Percentiles rank a stretch among this genome's conserved stretches.
Conservation (phyloP, 1,140 invertebrate species). For the Platorchestia sp. region DNA sequence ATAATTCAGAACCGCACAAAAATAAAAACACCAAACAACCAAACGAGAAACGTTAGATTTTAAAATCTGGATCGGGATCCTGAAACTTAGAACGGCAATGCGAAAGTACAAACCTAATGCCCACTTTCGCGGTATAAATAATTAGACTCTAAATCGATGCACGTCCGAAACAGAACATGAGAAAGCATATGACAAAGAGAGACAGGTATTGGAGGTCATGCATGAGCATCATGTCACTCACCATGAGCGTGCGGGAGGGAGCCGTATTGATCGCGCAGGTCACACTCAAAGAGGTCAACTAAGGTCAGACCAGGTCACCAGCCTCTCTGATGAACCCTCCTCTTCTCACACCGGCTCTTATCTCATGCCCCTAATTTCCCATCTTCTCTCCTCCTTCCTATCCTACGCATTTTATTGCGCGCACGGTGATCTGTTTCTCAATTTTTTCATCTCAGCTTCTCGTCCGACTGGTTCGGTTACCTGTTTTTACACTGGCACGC, state of each 20-base stretch:
- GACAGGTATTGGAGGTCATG: neutral
- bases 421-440: neutral
- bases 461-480: neutral
- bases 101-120: too few species aligned
- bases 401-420: too few species aligned
- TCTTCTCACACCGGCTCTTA: conserved; percentile 7
- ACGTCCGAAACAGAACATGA: neutral
- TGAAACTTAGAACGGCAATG: neutral
- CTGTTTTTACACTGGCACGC: neutral
- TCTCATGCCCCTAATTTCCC: neutral
- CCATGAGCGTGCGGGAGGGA: neutral
- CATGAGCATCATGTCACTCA: conserved; percentile 32
- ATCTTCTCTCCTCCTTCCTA: too few species aligned
- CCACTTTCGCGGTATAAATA: too few species aligned
- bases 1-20: neutral
- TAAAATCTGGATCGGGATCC: neutral
- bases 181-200: neutral
- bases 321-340: conserved; percentile 27
- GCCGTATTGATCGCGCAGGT: conserved; percentile 34
- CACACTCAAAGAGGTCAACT: conserved; percentile 49
- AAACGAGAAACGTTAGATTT: neutral
- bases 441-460: neutral
- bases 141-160: too few species aligned
- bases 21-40: neutral
- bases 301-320: conserved; percentile 49